Evolutionary conservation across 2,888 invertebrate species (phyloP).

Genomic region (Callosobruchus maculatus): DNA sequence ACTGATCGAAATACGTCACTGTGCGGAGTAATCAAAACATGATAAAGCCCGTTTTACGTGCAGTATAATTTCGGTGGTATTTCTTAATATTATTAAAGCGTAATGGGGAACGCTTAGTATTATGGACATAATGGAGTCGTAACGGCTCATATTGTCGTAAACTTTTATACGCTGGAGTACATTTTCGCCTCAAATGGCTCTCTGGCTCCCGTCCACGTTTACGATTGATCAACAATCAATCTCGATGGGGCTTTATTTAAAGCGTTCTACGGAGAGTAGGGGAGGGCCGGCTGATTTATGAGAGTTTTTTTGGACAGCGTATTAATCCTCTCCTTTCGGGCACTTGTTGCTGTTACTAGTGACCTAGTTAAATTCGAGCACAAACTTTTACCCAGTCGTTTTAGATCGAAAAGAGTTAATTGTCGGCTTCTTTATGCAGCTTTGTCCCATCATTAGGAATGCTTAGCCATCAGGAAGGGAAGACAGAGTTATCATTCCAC

Average conservation of each 20-base stretch:
- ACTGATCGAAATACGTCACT: neutral
- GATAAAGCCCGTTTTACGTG: constrained; percentile 10
- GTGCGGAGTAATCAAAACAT: constrained; percentile 5
- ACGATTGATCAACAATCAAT: neutral
- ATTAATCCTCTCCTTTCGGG: no score
- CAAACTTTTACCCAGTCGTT: no score
- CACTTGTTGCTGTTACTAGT: no score
- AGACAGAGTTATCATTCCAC: no score
- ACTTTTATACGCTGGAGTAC: constrained; percentile 1
- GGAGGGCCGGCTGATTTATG: no score
- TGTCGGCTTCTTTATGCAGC: no score
- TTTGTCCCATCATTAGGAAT: no score
- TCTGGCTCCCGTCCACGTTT: neutral
- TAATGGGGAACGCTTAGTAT: constrained; percentile 6
- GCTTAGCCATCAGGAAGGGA: no score
- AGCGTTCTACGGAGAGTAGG: no score
- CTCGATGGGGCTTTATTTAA: neutral
- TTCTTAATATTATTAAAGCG: constrained; percentile 13
- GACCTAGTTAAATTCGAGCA: no score
- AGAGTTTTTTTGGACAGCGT: no score
- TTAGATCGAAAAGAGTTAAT: no score
- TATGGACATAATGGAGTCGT: constrained; percentile 10
- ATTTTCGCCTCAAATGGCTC: neutral
- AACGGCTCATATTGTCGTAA: constrained; percentile 8
- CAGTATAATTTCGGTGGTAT: constrained; percentile 7